These are phyloP conservation scores for Megaleporinus macrocephalus DNA, from an alignment of 2,113 vertebrate genomes.

Conservation along the genomic window DNA sequence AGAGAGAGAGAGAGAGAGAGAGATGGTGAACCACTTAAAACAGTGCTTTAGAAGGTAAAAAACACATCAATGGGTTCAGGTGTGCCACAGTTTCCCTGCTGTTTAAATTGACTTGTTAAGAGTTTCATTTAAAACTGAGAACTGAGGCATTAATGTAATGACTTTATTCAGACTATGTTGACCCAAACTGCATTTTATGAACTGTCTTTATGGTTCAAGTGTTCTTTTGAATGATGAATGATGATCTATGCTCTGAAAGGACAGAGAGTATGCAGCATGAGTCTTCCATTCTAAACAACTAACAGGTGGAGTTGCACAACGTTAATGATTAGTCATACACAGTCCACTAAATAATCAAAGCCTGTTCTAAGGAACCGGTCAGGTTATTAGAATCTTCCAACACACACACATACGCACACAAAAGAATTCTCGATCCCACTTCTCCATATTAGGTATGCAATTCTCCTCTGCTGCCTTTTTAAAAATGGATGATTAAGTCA, in stretches of 20 bases:
- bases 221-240: not conserved
- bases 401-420: slow-evolving; percentile 36
- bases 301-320: slow-evolving; percentile 68
- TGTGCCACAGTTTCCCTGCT: not conserved
- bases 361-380: slow-evolving; percentile 77
- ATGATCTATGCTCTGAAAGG: not conserved
- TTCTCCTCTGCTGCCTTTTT: slow-evolving; percentile 77
- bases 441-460: slow-evolving; percentile 99
- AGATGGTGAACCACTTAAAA: not conserved
- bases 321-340: slow-evolving; percentile 64
- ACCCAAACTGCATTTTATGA: slow-evolving; percentile 20
- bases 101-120: not conserved
- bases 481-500: slow-evolving; percentile 95
- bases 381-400: slow-evolving; percentile 31
- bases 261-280: not conserved
- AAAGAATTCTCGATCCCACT: slow-evolving; percentile 80
- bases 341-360: slow-evolving; percentile 77
- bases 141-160: not conserved
- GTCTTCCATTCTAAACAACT: slow-evolving; percentile 59
- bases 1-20: not conserved
- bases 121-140: not conserved
- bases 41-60: not conserved
- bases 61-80: slow-evolving; percentile 2
- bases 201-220: slow-evolving; percentile 58
- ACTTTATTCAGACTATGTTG: not conserved